A percentile compares a stretch with the other conserved stretches of the same genome.
These are phyloP conservation scores for Caenorhabditis sp. DNA, from an alignment of 2,888 invertebrate species.

Conservation along the genomic window DNA sequence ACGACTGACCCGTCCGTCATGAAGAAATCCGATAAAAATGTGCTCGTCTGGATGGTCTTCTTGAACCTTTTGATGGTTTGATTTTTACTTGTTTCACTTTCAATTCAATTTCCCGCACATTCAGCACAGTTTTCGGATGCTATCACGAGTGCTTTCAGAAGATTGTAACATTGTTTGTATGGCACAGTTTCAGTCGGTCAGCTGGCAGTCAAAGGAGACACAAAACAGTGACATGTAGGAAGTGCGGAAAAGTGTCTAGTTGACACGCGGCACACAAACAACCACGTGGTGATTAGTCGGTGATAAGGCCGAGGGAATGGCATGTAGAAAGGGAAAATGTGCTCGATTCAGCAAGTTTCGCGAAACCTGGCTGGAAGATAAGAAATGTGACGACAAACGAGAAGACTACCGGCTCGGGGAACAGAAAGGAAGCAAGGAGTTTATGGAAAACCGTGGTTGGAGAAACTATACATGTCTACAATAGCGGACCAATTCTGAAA, in stretches of 20 bases:
- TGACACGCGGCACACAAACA: constrained; percentile 25
- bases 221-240: constrained; percentile 11
- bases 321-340: constrained; percentile 35
- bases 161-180: no score
- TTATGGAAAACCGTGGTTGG: no score
- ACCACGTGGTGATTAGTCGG: constrained; percentile 39
- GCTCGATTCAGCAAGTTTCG: constrained; percentile 34
- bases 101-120: constrained; percentile 16
- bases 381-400: not conserved
- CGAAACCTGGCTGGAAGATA: constrained; percentile 12
- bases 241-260: constrained; percentile 34
- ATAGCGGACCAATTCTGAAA: no score
- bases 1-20: constrained; percentile 11
- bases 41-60: constrained; percentile 3
- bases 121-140: constrained; percentile 34
- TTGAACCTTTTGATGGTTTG: constrained; percentile 26
- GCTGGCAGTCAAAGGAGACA: constrained; percentile 32
- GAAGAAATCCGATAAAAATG: constrained; percentile 7
- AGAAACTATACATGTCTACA: no score
- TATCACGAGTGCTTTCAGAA: constrained; percentile 41
- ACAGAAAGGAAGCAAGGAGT: not conserved
- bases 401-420: no score
- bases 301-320: not conserved
- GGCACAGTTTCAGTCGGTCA: constrained; percentile 32
- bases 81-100: constrained; percentile 5